Conservation (phyloP, 2,113 vertebrate species). For the Apodemus sylvaticus region DNA sequence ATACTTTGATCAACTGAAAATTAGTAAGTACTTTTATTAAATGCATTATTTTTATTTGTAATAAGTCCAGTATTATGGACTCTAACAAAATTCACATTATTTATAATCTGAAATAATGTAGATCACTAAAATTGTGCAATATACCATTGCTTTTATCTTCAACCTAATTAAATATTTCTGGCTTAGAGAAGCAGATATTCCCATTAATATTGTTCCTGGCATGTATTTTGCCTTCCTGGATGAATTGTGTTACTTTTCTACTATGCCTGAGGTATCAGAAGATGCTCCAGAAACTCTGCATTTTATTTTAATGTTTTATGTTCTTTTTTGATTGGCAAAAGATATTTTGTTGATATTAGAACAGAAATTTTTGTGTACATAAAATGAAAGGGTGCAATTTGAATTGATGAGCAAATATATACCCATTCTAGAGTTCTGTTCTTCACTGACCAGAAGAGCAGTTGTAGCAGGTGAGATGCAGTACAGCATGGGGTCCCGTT, state of each 20-base stretch:
- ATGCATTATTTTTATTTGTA: constrained; percentile 34
- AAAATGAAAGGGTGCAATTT: background rate
- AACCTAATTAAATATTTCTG: constrained; percentile 42
- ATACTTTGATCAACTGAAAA: background rate
- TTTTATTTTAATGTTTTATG: background rate
- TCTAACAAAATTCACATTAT: constrained; percentile 28
- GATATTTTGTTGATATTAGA: background rate
- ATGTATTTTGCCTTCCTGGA: background rate
- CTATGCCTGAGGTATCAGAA: background rate
- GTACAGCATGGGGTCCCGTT: background rate
- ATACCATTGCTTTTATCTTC: background rate
- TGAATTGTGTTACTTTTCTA: background rate
- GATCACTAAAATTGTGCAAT: background rate
- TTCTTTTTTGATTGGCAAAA: background rate
- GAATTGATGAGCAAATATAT: background rate
- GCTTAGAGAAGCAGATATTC: background rate
- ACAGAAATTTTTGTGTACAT: background rate
- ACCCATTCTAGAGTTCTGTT: background rate
- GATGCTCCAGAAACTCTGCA: background rate
- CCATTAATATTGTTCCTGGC: background rate
- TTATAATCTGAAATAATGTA: constrained; percentile 49
- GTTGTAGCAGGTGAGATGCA: too few species aligned
- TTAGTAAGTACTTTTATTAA: constrained; percentile 54
- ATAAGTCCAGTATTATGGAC: constrained; percentile 22
- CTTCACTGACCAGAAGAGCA: background rate